Conservation (phyloP, 2,797 vertebrate genomes). For the Trachurus trachurus region DNA sequence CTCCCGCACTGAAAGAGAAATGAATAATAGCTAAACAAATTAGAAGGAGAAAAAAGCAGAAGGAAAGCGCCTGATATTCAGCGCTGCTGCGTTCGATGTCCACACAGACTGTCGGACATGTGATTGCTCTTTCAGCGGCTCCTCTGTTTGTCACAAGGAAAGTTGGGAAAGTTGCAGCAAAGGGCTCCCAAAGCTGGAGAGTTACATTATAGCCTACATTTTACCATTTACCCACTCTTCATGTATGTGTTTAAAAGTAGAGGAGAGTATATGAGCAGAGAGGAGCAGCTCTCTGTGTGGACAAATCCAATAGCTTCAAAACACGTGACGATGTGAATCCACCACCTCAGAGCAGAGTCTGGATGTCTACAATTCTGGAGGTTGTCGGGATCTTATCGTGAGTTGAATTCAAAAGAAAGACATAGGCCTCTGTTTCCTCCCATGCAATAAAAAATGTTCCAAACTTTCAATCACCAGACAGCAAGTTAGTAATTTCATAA, state of each 20-base stretch:
- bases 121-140: conserved; percentile 33
- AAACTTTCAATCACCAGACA: neutral
- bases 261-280: accelerated
- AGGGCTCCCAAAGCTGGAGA: neutral
- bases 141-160: conserved; percentile 53
- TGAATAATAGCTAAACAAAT: too few relatives aligned
- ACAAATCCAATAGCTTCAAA: neutral
- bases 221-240: neutral
- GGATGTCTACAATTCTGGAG: neutral
- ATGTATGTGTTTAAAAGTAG: neutral
- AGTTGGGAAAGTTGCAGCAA: conserved; percentile 43
- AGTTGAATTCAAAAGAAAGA: neutral
- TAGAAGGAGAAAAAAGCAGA: conserved; percentile 50
- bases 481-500: neutral
- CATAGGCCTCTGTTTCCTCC: too few relatives aligned
- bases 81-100: neutral
- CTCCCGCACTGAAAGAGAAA: too few relatives aligned
- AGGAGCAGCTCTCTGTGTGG: neutral
- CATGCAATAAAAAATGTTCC: neutral
- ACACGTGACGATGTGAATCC: neutral
- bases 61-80: conserved; percentile 38
- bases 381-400: too few relatives aligned
- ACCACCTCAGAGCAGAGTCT: neutral
- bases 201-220: neutral
- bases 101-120: conserved; percentile 34